A percentile compares a stretch with the other conserved stretches of the same genome.
phyloP scores from a whole-genome alignment of 1,140 invertebrate genomes.

The Rhagoletis zephyria region DNA sequence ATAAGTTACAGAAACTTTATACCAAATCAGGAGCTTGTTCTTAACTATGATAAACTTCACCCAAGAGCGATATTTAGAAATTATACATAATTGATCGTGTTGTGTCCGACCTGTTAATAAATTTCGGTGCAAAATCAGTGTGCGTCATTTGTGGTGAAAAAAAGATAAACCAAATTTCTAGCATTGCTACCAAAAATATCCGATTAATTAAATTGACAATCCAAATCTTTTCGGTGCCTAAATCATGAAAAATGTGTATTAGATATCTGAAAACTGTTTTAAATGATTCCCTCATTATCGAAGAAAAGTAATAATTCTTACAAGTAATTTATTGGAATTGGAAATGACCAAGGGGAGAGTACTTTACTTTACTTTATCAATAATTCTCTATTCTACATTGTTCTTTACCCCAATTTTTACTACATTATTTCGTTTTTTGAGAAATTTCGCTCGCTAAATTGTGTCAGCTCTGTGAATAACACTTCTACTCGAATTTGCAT shows the following conservation, averaged over 20 bases:
- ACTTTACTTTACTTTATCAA: not conserved
- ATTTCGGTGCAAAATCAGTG: not conserved
- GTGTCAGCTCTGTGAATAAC: conserved; percentile 47
- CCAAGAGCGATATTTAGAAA: no score
- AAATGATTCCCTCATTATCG: not conserved
- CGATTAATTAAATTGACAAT: conserved; percentile 9
- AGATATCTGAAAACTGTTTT: not conserved
- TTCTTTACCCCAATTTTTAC: not conserved
- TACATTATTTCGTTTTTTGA: not conserved
- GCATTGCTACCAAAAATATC: not conserved
- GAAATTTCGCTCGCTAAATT: conserved; percentile 39
- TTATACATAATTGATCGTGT: not conserved
- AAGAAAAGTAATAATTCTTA: not conserved
- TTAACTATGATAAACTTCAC: no score
- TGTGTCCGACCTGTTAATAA: not conserved
- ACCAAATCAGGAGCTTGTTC: not conserved
- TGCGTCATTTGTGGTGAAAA: conserved; percentile 4
- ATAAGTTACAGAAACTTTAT: not conserved
- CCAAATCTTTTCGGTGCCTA: not conserved
- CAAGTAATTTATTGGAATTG: not conserved
- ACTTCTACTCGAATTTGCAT: not conserved
- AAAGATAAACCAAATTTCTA: conserved; percentile 5
- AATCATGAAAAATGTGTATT: not conserved
- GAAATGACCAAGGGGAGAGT: not conserved
- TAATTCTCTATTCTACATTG: not conserved